Evolutionary conservation across 2,797 vertebrate genomes (phyloP).

Genomic region (Dromococcyx pavoninus): DNA sequence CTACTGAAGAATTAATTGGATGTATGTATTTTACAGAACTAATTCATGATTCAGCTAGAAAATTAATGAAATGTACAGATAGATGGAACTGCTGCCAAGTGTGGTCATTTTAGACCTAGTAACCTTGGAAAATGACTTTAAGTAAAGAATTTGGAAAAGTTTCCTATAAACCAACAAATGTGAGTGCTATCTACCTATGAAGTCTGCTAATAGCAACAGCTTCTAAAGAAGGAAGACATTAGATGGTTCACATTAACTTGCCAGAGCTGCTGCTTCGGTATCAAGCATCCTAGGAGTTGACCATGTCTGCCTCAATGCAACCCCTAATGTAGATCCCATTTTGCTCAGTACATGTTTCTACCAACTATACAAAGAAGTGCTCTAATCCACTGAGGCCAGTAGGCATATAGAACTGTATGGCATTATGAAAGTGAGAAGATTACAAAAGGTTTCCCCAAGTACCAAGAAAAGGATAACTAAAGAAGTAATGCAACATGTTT

Average conservation of each 20-base stretch:
- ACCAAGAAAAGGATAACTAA: neutral
- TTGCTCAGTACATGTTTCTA: neutral
- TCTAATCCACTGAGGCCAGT: neutral
- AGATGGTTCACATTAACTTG: neutral
- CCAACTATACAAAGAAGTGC: neutral
- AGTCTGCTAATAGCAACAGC: neutral
- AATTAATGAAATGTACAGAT: constrained; percentile 49
- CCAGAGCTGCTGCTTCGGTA: neutral
- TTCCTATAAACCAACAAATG: neutral
- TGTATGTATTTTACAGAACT: constrained; percentile 45
- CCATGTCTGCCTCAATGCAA: neutral
- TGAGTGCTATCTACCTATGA: neutral
- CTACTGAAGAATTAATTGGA: constrained; percentile 36
- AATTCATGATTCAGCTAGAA: constrained; percentile 49
- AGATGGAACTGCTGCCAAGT: constrained; percentile 33
- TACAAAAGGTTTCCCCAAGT: neutral
- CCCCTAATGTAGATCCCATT: accelerated
- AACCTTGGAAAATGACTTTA: constrained; percentile 48
- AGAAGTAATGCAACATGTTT: neutral
- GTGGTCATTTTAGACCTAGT: constrained; percentile 20
- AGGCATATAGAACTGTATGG: accelerated
- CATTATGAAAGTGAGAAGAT: neutral
- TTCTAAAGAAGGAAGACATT: neutral
- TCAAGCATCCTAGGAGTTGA: neutral
- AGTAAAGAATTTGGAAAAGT: constrained; percentile 19